Evolutionary conservation across 2,888 invertebrate genomes (phyloP), one percentile per base, ranked within the genome.

Genomic region (Torymus texanus): DNA sequence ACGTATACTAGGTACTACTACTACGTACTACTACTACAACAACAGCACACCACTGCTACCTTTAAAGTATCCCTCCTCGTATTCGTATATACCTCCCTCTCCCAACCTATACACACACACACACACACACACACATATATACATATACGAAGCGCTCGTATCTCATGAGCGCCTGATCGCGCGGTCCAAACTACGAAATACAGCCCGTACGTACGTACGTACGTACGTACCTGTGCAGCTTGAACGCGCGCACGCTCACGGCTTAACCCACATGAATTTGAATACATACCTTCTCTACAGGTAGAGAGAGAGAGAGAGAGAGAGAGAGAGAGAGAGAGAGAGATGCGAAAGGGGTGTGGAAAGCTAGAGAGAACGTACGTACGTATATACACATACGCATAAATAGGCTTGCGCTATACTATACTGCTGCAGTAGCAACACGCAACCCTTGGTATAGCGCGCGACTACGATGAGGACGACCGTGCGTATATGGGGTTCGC

Each of bases 191-290:
- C 13, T 65, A 51, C 21, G 51, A 16, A 51, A 10, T 50, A 50
- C 13, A 2, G 50, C 14, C n/a, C n/a, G 16, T 59, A 59, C 59
- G 24, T 24, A 65, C 2, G 18, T 41, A 41, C 41, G 41, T 41
- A 41, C 41, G 8, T 21, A 21, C 21, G 21, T 21, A 21, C 21
- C 21, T 21, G 21, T 41, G 41, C 41, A 41, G 41, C 41, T 41
- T 8, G 41, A 41, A 41, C 8, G 41, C 41, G 41, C 41, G 41
- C 21, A 2, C 41, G 41, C 41, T 41, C 41, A 41, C 41, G 50
- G 24, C 51, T 51, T 51, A 62, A n/a, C 73, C 56, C 73, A 24
- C 56, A 65, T 73, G 73, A 73, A 73, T 74, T 65, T 61, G 53
- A 59, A 67, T 67, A 13, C 29, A 18, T 18, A 75, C 67, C 66